phyloP scores from a whole-genome alignment of 2,113 vertebrate genomes.

The Chamaetylas fuelleborni region DNA sequence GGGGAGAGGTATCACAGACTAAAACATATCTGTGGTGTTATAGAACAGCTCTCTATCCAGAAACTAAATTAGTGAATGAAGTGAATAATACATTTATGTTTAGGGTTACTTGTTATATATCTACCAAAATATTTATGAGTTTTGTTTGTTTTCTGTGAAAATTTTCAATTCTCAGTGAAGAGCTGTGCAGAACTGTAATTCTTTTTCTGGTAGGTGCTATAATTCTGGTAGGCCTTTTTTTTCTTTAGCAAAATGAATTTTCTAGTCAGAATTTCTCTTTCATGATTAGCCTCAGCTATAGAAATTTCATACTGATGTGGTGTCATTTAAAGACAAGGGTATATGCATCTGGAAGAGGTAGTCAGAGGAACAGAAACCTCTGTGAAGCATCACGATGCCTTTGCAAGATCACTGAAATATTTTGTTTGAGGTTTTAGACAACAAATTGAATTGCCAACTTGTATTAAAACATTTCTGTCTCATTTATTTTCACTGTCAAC shows the following conservation, averaged over 20 bases:
- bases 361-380: background rate
- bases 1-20: background rate
- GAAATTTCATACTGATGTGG: background rate
- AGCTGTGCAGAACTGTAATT: background rate
- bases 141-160: background rate
- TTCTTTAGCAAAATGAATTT: background rate
- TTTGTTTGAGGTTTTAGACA: background rate
- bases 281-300: background rate
- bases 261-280: background rate
- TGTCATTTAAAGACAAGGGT: background rate
- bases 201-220: background rate
- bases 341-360: background rate
- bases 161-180: background rate
- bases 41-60: background rate
- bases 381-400: background rate
- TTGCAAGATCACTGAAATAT: background rate
- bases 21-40: rapidly evolving
- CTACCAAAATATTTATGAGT: background rate
- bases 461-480: background rate
- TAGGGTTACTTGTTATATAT: background rate
- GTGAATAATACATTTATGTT: background rate
- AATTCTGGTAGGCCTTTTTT: background rate
- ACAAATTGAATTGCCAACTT: background rate
- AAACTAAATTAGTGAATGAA: background rate
- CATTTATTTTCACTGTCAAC: background rate